Evolutionary conservation across 2,113 vertebrate genomes (phyloP), one percentile per base, ranked within the genome.

Genomic region (Octodon degus): DNA sequence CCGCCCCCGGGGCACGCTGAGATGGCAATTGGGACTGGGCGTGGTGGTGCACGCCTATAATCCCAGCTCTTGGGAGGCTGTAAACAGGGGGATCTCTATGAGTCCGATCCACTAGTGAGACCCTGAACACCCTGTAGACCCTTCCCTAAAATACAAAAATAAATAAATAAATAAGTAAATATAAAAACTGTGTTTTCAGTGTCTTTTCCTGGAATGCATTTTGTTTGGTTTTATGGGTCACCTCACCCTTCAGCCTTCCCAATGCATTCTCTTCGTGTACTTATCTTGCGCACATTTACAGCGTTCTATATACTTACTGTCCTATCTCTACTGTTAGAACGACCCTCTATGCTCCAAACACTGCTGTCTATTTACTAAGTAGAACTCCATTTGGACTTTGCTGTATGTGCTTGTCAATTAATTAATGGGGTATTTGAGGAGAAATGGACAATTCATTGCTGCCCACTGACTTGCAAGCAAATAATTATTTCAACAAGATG

Each of bases 391-490:
- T 77, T 68, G 11, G 24, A 68, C 81, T 63, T 91, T 16, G 67
- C 11, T 58, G n/a, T 81, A 76, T 68, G 34, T 50, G 76, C 11
- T 80, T 81, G 2, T 62, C 24, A 76, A 86, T 76, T 93, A 40
- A 65, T 22, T 7, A 95, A 92, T 65, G 53, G 14, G 34, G 34
- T 63, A 2, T 89, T 89, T 92, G 89, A 92, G 10, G 89, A 94
- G 11, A 82, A 83, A 10, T 93, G 16, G 88, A 10, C 25, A 85
- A 72, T 37, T 2, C 30, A 76, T 53, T 86, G 19, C 88, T 88
- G 84, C 4, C 50, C 74, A 34, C 34, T 72, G 77, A 83, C 2
- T 55, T 68, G 40, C 88, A 60, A 87, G 76, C 58, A 60, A 96
- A 90, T 90, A 8, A 83, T 72, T 19, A 84, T 53, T 90, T 80